These are phyloP conservation scores for Lasioglossum lativentre DNA, from an alignment of 2,888 invertebrate species.

Conservation along the genomic window DNA sequence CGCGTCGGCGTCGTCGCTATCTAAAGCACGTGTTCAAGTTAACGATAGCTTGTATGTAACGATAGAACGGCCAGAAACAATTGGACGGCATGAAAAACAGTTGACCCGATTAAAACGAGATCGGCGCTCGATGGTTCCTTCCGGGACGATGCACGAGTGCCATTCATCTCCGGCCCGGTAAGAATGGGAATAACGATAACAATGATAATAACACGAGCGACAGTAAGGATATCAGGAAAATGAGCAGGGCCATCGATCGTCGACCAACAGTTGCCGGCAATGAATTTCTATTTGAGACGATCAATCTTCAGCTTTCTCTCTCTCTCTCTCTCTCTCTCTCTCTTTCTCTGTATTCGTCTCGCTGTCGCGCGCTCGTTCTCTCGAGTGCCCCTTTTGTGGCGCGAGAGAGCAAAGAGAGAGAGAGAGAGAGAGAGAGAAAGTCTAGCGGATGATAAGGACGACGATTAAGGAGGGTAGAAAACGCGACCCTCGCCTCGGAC, in stretches of 20 bases:
- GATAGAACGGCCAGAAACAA: constrained; percentile 12
- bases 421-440: constrained; percentile 6
- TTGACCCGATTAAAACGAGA: constrained; percentile 60
- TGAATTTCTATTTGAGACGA: constrained; percentile 49
- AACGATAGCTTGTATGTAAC: neutral
- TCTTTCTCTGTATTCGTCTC: constrained; percentile 13
- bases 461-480: constrained; percentile 34
- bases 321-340: neutral
- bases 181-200: constrained; percentile 66
- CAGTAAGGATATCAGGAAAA: constrained; percentile 49
- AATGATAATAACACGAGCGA: constrained; percentile 55
- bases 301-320: constrained; percentile 24
- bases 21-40: neutral
- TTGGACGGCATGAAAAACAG: constrained; percentile 31
- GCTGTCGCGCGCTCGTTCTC: neutral
- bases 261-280: constrained; percentile 33
- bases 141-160: constrained; percentile 53
- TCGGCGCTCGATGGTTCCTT: constrained; percentile 32
- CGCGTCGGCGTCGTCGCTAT: neutral
- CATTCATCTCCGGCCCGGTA: constrained; percentile 54
- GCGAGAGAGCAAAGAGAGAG: neutral
- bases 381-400: constrained; percentile 55
- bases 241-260: constrained; percentile 51
- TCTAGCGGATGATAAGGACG: constrained; percentile 28
- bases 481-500: constrained; percentile 43